A percentile compares a stretch with the other conserved stretches of the same genome.
Evolutionary conservation across 2,113 vertebrate species (phyloP).

Genomic region (Otocyon megalotis): DNA sequence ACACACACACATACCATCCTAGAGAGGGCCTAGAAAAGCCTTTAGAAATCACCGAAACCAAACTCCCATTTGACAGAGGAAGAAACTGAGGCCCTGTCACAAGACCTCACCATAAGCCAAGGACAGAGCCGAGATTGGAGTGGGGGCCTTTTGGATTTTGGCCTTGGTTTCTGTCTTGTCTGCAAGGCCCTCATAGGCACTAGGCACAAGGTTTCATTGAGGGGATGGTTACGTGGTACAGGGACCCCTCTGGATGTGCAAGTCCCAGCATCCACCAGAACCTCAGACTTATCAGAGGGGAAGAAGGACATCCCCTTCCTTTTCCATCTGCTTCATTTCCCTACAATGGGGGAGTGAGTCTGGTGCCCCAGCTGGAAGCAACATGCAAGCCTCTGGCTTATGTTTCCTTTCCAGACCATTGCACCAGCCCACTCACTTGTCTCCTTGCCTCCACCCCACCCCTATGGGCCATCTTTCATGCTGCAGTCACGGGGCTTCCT

Average conservation of each 20-base stretch:
- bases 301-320: neutral
- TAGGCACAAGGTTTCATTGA: neutral
- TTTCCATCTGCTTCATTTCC: neutral
- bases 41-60: neutral
- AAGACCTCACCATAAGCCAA: neutral
- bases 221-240: neutral
- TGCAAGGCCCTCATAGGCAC: neutral
- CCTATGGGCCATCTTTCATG: neutral
- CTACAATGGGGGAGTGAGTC: neutral
- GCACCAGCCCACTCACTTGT: neutral
- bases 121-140: neutral
- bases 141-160: neutral
- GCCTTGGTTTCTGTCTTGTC: neutral
- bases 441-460: neutral
- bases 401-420: neutral
- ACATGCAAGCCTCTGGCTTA: neutral
- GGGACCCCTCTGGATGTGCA: neutral
- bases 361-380: neutral
- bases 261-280: neutral
- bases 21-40: neutral
- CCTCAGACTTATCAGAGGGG: neutral
- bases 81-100: neutral
- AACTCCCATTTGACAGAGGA: constrained; percentile 27
- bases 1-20: neutral
- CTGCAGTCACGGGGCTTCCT: neutral